Evolutionary conservation across 1,140 invertebrate genomes (phyloP), one percentile per base, ranked within the genome.

Genomic region (Conus ventricosus): DNA sequence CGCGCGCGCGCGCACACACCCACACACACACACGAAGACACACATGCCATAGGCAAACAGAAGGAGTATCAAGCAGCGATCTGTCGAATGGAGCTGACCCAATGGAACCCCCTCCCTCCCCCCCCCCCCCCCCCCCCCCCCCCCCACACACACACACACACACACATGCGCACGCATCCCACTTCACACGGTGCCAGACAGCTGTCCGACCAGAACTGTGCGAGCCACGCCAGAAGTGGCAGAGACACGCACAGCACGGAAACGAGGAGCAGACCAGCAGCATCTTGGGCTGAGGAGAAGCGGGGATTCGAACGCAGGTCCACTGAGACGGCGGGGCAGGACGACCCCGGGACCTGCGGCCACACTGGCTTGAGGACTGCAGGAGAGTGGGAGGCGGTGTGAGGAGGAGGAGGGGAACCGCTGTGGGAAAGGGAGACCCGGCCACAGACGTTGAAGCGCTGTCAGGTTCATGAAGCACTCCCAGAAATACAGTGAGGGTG

Each of bases 401-500:
- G 39, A 39, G 60, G 17, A 13, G 60, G 60, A 63, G 60, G 60
- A 13, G 67, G 67, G 67, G 67, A 0, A 71, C 11, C 67, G 7
- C 0, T 23, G 13, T 71, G 67, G 67, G 13, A 71, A 8, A n/a
- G 67, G 20, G 67, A 8, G 0, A n/a, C 13, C 23, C 67, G 67
- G 15, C 67, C 39, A 23, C 80, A 87, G 3, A 25, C 23, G 87
- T 87, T 87, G 76, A 82, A 87, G 23, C 87, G 87, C 1, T 20
- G 87, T 87, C 87, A n/a, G 87, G 80, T 87, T 87, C 78, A 87
- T 82, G 55, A 39, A 82, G 15, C 87, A 87, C 60, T 27, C 60
- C 87, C 87, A 82, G 87, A 25, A 76, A 76, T 39, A 39, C 39
- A 39, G 39, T 39, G 39, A 39, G 39, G 39, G 39, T 39, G 39